Evolutionary conservation across 2,888 invertebrate species (phyloP).

Genomic region (Leucophenga montana): DNA sequence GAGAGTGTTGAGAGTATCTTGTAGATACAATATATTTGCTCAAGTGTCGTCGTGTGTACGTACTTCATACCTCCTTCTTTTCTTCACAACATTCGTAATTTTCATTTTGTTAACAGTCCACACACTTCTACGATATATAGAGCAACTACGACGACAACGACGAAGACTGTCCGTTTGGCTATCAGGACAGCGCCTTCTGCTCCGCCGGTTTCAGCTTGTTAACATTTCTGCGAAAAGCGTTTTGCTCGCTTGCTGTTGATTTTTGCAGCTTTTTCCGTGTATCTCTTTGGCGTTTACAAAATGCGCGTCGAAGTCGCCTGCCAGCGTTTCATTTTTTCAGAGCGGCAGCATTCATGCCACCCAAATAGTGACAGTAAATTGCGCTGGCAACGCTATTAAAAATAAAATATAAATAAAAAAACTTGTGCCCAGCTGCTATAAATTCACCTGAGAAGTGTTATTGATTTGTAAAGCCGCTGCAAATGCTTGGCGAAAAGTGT

Average conservation of each 20-base stretch:
- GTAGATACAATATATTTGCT: constrained; percentile 35
- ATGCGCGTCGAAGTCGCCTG: neutral
- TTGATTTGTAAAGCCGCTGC: no score
- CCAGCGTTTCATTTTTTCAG: neutral
- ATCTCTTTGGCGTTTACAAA: constrained; percentile 22
- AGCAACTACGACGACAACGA: neutral
- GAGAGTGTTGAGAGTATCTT: constrained; percentile 36
- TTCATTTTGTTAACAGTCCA: constrained; percentile 44
- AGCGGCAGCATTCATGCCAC: neutral
- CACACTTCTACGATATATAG: constrained; percentile 17
- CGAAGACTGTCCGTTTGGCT: neutral
- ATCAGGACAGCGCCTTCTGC: neutral
- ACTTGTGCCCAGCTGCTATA: no score
- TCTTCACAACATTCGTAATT: constrained; percentile 45
- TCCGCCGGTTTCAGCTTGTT: constrained; percentile 46
- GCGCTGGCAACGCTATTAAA: no score
- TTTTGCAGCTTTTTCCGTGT: neutral
- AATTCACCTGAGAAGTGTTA: no score
- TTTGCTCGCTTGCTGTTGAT: neutral
- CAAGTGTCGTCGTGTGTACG: constrained; percentile 21
- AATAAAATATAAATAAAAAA: no score
- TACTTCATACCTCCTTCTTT: neutral
- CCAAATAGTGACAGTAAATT: neutral
- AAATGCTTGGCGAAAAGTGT: no score
- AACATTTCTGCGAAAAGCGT: constrained; percentile 63